phyloP scores from a whole-genome alignment of 2,888 invertebrate species.

The Plagodis dolabraria region DNA sequence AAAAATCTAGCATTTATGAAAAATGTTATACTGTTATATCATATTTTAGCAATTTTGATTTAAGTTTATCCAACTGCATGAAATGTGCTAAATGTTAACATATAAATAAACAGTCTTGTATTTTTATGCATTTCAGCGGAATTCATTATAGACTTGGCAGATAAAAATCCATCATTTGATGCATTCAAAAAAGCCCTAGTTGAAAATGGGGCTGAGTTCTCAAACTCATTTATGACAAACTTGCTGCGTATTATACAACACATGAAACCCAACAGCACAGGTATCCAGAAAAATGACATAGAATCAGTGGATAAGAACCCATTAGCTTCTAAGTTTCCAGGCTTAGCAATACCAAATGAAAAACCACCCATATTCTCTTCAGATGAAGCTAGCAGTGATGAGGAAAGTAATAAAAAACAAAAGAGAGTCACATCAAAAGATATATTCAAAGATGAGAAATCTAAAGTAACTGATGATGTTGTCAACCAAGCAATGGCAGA shows the following conservation, averaged over 20 bases:
- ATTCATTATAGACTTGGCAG: conserved; percentile 97
- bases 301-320: conserved; percentile 72
- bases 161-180: conserved; percentile 93
- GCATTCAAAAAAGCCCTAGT: conserved; percentile 93
- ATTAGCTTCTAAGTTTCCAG: conserved; percentile 90
- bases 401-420: conserved; percentile 60
- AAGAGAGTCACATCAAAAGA: conserved; percentile 73
- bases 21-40: too few species aligned
- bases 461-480: conserved; percentile 68
- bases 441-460: conserved; percentile 72
- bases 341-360: conserved; percentile 92
- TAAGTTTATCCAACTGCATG: too few species aligned
- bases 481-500: conserved; percentile 94
- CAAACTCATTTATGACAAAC: conserved; percentile 97
- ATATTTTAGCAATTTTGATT: too few species aligned
- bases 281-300: conserved; percentile 47
- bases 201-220: conserved; percentile 98
- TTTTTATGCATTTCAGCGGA: conserved; percentile 90
- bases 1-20: too few species aligned
- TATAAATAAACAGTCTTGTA: too few species aligned
- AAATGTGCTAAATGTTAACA: too few species aligned
- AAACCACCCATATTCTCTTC: conserved; percentile 73
- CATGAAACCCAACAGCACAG: conserved; percentile 89
- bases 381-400: conserved; percentile 61
- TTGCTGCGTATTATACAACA: conserved; percentile 97